Evolutionary conservation across 1,140 invertebrate species (phyloP).

Genomic region (Lasaia peninsularis): DNA sequence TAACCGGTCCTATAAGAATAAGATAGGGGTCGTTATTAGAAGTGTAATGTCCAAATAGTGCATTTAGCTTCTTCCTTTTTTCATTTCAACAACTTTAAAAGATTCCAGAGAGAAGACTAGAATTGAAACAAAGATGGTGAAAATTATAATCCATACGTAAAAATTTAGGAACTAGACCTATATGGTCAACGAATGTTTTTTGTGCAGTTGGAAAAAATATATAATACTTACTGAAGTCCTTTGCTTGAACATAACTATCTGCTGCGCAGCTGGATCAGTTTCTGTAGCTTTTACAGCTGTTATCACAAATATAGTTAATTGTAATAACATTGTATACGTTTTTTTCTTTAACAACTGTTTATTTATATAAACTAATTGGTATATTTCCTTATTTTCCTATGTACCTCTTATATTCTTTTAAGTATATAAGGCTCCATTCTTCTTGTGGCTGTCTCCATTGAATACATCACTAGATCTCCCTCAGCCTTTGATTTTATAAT

Average conservation of each 20-base stretch:
- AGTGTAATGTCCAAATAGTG: no score
- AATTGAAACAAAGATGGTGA: no score
- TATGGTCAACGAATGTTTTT: no score
- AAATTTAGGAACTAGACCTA: no score
- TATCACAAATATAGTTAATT: slow-evolving; percentile 18
- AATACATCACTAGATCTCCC: background rate
- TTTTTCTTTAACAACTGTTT: background rate
- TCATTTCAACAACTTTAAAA: no score
- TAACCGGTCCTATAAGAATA: no score
- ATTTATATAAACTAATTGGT: background rate
- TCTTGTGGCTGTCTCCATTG: slow-evolving; percentile 6
- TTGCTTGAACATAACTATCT: slow-evolving; percentile 42
- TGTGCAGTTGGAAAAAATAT: background rate
- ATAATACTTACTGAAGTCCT: slow-evolving; percentile 63
- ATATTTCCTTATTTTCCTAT: background rate
- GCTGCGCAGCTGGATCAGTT: slow-evolving; percentile 38
- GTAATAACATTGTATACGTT: slow-evolving; percentile 20
- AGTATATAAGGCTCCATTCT: slow-evolving; percentile 26
- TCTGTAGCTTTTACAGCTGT: slow-evolving; percentile 15
- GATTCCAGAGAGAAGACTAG: no score
- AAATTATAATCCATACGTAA: no score
- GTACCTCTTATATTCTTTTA: background rate
- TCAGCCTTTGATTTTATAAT: slow-evolving; percentile 33
- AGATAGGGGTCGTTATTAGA: no score
- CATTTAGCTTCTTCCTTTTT: no score